Percentiles rank a stretch among this genome's conserved stretches.
phyloP scores from a whole-genome alignment of 2,888 invertebrate species.

The Agrenia bidenticulata region DNA sequence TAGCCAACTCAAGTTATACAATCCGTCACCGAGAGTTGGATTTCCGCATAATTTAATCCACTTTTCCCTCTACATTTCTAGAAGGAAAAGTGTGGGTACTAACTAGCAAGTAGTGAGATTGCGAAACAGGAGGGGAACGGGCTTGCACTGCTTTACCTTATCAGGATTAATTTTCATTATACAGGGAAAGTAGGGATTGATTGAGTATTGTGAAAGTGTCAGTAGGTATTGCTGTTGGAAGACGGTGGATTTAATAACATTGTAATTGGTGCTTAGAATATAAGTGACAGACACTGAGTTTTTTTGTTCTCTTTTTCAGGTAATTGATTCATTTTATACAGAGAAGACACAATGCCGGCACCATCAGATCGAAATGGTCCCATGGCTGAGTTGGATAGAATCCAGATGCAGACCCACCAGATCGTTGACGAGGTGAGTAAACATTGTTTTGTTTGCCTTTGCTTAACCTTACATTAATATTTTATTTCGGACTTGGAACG shows the following conservation, averaged over 20 bases:
- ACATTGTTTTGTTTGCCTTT: constrained; percentile 9
- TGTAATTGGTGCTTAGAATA: background rate
- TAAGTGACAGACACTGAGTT: background rate
- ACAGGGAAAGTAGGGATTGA: background rate
- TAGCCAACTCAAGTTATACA: no score
- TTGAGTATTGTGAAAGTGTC: background rate
- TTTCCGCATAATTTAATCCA: no score
- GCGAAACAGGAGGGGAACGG: no score
- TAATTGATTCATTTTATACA: background rate
- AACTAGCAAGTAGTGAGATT: no score
- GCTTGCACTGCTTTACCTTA: no score
- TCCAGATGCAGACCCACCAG: constrained; percentile 55
- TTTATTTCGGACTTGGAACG: background rate
- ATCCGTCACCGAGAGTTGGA: no score
- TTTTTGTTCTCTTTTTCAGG: background rate
- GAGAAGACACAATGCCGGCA: constrained; percentile 28
- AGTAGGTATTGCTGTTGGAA: background rate
- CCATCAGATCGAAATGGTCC: constrained; percentile 31
- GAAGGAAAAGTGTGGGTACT: no score
- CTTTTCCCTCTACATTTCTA: no score
- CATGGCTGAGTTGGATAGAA: constrained; percentile 54
- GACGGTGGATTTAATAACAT: background rate
- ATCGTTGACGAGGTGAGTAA: constrained; percentile 55
- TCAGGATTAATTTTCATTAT: no score
- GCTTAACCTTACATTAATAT: background rate